Evolutionary conservation across 1,140 invertebrate genomes (phyloP), one percentile per base, ranked within the genome.

Genomic region (Penaeus chinensis): DNA sequence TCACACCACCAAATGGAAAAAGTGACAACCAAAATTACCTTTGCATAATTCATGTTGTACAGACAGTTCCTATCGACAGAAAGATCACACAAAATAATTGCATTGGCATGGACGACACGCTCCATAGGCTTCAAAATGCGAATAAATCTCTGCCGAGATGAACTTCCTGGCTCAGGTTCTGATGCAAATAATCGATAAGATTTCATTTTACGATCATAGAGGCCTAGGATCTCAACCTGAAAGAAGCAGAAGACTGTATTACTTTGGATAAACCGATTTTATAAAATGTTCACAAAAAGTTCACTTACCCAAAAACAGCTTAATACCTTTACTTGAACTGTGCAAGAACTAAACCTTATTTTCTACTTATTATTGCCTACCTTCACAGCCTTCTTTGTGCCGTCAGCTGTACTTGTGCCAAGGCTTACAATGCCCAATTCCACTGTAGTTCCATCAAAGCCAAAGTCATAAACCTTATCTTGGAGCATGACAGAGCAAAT

Each of bases 161-260:
- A 89, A n/a, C 66, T 87, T 4, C 85, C 88, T 5, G 85, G 88
- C 74, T 96, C 92, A 0, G 96, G 96, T 90, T 97, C 96, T 2
- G 97, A 95, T 0, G 96, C 96, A 85, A 96, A 93, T 24, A 98
- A 93, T 32, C 96, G 93, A 84, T 97, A 93, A 22, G 95, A 92
- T 90, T 96, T 96, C n/a, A 94, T 94, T 37, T 94, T 92, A 66
- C 95, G 93, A 92, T 97, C 96, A 47, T 96, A 93, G n/a, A 97
- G 94, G 22, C 96, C 96, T 13, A 98, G 92, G 42, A 98, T 96
- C 93, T 98, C 96, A 13, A 98, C 96, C 92, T 97, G 97, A 0
- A 97, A 95, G 27, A 88, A 32, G 16, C 77, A 47, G 20, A 54
- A n/a, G 37, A 63, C 16, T 65, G n/a, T 47, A n/a, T 77, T 77